Percentiles rank a stretch among this genome's conserved stretches.
phyloP scores from a whole-genome alignment of 2,797 vertebrate species.

The Chrosomus eos region DNA sequence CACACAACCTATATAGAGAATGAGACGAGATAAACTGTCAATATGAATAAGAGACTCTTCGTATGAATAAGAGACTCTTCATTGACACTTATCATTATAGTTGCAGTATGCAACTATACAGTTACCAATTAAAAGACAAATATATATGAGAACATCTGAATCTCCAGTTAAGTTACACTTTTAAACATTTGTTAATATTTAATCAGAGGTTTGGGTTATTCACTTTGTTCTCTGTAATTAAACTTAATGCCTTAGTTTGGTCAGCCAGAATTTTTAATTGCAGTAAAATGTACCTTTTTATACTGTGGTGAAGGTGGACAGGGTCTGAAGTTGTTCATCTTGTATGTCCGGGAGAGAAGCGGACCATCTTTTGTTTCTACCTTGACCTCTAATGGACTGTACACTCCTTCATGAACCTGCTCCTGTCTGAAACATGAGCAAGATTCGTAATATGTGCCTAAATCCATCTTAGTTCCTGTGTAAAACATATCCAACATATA shows the following conservation, averaged over 20 bases:
- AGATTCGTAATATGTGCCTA: too few species aligned
- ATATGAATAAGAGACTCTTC: too few species aligned
- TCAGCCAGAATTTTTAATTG: neutral
- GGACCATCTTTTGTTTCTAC: constrained; percentile 72
- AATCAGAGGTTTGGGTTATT: neutral
- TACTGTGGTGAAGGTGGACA: constrained; percentile 78
- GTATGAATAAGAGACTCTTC: neutral
- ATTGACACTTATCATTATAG: neutral
- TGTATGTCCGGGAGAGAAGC: constrained; percentile 75
- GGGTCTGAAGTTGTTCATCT: constrained; percentile 76
- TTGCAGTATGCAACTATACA: too few species aligned
- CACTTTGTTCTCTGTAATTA: neutral
- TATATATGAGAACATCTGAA: neutral
- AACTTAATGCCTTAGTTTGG: neutral
- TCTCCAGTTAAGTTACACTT: neutral
- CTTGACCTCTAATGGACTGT: constrained; percentile 73
- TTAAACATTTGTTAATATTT: neutral
- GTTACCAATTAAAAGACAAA: neutral
- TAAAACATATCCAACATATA: neutral
- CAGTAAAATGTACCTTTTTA: constrained; percentile 70
- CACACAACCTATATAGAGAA: constrained; percentile 78
- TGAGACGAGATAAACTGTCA: neutral
- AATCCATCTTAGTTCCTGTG: neutral
- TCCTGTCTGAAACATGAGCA: constrained; percentile 72
- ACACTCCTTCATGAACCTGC: constrained; percentile 66